Evolutionary conservation across 2,797 vertebrate genomes (phyloP), one percentile per base, ranked within the genome.

Genomic region (Champsocephalus esox): DNA sequence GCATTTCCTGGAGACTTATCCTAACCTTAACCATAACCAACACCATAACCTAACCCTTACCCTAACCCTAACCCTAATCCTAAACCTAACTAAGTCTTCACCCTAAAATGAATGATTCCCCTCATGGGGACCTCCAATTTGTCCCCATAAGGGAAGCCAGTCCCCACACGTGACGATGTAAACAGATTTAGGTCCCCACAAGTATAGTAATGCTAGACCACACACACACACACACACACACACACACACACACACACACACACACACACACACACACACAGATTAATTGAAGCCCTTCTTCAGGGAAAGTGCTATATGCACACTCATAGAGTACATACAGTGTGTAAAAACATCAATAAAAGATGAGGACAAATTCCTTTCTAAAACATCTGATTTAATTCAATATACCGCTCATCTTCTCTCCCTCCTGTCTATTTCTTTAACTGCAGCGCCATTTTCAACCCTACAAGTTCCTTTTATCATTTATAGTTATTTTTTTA

Each of bases 261-360:
- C 32, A 71, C 69, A 67, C 28, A 28, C 28, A 4, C 3, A 65
- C 52, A 4, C 43, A 62, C 21, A 46, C 19, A 14, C 41, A 57
- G 12, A 50, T 43, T 57, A 12, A 62, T 9, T 77, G 66, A 78
- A 65, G 66, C 46, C 11, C 5, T 79, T 56, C 64, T 66, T 69
- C 9, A 0, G 14, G 24, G 52, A 46, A 73, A 79, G 43, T 61
- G 54, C 16, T 12, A 77, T 12, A 77, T 44, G 44, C 59, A 63
- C 17, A 73, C 34, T 54, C 50, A 66, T 7, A 57, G 49, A 74
- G n/a, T 34, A 68, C 45, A 60, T 58, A 16, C 17, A 45, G 11
- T 44, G 12, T 66, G 41, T 51, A 32, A 28, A 75, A 66, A 74
- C 66, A 16, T 60, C 24, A 57, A 13, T 70, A 59, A 66, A 34